phyloP scores from a whole-genome alignment of 2,113 vertebrate genomes.

The Alectura lathami region DNA sequence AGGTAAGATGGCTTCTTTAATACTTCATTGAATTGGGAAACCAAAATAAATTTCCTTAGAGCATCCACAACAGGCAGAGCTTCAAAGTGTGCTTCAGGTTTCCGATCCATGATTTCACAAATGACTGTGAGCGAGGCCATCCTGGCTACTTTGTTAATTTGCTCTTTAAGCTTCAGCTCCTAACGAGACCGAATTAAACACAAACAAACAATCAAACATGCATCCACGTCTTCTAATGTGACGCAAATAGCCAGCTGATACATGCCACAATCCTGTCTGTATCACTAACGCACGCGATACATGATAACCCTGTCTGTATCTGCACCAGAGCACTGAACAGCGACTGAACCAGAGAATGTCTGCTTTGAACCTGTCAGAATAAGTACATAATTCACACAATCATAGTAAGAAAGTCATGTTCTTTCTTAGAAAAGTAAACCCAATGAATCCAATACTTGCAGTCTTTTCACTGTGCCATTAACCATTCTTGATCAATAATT shows the following conservation, averaged over 20 bases:
- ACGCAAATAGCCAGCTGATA: not conserved
- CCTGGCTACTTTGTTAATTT: constrained; percentile 80
- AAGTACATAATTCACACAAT: not conserved
- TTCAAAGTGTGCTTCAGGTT: constrained; percentile 54
- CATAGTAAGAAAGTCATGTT: not conserved
- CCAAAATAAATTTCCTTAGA: constrained; percentile 65
- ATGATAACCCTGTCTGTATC: not conserved
- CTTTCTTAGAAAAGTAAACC: not conserved
- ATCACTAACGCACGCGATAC: not conserved
- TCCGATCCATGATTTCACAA: constrained; percentile 74
- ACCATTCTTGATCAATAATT: not conserved
- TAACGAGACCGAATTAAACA: constrained; percentile 45
- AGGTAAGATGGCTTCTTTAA: constrained; percentile 80
- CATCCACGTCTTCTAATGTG: not conserved
- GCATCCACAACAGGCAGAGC: constrained; percentile 65
- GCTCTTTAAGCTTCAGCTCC: constrained; percentile 76
- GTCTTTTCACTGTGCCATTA: not conserved
- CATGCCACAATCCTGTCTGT: not conserved
- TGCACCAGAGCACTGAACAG: not conserved
- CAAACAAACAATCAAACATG: not conserved
- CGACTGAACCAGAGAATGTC: not conserved
- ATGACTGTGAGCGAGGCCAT: constrained; percentile 84
- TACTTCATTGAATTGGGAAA: constrained; percentile 72
- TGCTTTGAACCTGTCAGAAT: not conserved
- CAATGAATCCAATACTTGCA: not conserved